These are phyloP conservation scores for Myzus persicae DNA, from an alignment of 1,140 invertebrate species.

Conservation along the genomic window DNA sequence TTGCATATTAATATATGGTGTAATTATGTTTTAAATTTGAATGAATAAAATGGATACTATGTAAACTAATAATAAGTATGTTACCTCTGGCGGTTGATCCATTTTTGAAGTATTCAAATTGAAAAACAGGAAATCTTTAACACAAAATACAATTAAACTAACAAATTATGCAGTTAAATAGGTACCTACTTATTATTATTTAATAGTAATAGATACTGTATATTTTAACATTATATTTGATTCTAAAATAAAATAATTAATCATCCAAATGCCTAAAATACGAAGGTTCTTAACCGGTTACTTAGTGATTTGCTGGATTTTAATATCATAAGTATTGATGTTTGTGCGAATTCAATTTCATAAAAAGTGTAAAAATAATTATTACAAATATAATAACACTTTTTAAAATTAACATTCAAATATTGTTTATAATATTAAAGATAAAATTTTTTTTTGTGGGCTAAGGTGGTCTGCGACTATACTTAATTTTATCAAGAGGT, in stretches of 20 bases:
- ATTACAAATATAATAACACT: background rate
- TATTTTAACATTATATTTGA: background rate
- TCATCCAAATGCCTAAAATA: background rate
- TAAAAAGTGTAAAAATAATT: background rate
- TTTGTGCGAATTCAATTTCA: background rate
- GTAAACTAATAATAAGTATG: background rate
- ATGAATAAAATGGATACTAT: background rate
- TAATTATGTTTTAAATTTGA: background rate
- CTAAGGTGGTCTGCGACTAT: background rate
- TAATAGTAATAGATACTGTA: background rate
- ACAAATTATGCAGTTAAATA: background rate
- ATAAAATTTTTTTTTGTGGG: background rate
- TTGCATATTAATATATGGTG: background rate
- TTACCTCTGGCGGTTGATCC: background rate
- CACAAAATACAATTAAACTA: background rate
- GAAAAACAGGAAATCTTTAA: background rate
- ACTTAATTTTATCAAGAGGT: background rate
- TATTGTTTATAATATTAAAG: background rate
- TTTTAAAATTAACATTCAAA: too few species aligned
- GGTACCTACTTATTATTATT: too few species aligned
- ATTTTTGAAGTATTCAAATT: background rate
- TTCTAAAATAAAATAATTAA: background rate
- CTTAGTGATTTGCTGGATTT: background rate
- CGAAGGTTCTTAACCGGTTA: background rate
- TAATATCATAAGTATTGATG: background rate